Percentiles rank a stretch among this genome's conserved stretches.
Conservation (phyloP, 1,140 invertebrate genomes). For the Lucilia cuprina region DNA sequence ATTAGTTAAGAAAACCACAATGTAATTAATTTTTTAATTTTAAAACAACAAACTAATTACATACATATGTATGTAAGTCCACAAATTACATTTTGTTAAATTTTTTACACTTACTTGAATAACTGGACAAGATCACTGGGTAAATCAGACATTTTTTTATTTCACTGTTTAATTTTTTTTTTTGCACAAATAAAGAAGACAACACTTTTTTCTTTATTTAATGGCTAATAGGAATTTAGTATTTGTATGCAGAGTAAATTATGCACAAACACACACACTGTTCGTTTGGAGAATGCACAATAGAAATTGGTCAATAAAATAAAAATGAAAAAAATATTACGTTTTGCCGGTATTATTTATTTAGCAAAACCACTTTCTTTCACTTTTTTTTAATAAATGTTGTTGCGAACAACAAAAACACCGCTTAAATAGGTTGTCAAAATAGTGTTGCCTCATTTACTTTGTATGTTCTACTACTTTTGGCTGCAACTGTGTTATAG, state of each 20-base stretch:
- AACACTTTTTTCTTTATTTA: not conserved
- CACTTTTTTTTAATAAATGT: conserved; percentile 21
- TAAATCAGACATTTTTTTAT: conserved; percentile 45
- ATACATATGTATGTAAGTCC: no score
- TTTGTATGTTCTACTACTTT: not conserved
- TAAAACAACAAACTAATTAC: not conserved
- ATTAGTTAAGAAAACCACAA: not conserved
- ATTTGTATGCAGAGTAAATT: not conserved
- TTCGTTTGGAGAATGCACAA: not conserved
- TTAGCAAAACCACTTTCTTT: not conserved
- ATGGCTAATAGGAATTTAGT: not conserved
- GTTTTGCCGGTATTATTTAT: not conserved
- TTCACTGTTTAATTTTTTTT: not conserved
- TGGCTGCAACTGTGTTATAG: not conserved
- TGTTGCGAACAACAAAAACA: not conserved
- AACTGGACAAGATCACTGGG: conserved; percentile 48
- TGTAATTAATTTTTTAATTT: not conserved
- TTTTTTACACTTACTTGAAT: conserved; percentile 48
- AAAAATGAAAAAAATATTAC: conserved; percentile 1
- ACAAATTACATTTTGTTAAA: not conserved
- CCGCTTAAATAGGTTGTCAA: not conserved
- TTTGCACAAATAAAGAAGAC: not conserved
- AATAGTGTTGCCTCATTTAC: not conserved
- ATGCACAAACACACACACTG: not conserved
- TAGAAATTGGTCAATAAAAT: not conserved